Base-by-base conservation (phyloP, 2,888 invertebrate genomes). In the Meganola albula region DNA sequence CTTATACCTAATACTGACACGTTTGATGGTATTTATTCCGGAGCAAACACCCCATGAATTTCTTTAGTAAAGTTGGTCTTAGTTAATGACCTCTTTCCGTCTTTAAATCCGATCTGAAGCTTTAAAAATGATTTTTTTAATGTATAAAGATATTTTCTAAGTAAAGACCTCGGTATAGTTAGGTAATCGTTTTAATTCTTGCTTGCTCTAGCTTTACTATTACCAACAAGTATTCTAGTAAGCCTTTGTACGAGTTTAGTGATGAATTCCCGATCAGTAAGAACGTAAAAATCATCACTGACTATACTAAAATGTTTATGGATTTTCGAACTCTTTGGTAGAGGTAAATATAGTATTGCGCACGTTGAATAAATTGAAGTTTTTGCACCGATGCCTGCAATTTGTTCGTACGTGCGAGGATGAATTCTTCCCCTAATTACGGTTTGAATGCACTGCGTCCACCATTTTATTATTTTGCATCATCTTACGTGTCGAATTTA, bases 381-480 rank as follows among this genome's bases (percentile, higher is more conserved):
- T 50, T 48, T 44, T 54, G 53, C 44, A 39, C 60, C 58, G 58
- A 61, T 61, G 64, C 60, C 61, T 49, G 77, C 74, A 83, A 84
- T 84, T 83, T 82, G 69, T 70, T 52, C 67, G 75, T 79, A 83
- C 80, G 83, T 80, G 83, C 74, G 70, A 77, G 74, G 56, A 67
- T 61, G 68, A 67, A 70, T 74, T 68, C 72, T 64, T 71, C 51
- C 58, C 68, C 58, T 80, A 78, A 83, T 82, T 79, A 72, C 53
- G 44, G 56, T 46, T 42, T 51, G 49, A 46, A 53, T 53, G 49
- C 48, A 50, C 48, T 45, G 52, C 48, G 45, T 53, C 48, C 49
- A 49, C 53, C 58, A 54, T 62, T 68, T 67, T 64, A 65, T 65
- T 60, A 48, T 45, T 56, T 47, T 59, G 45, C 38, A 57, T 61